Percentiles rank a stretch among this genome's conserved stretches.
phyloP scores from a whole-genome alignment of 2,888 invertebrate species.

The Caenorhabditis drosophilae region DNA sequence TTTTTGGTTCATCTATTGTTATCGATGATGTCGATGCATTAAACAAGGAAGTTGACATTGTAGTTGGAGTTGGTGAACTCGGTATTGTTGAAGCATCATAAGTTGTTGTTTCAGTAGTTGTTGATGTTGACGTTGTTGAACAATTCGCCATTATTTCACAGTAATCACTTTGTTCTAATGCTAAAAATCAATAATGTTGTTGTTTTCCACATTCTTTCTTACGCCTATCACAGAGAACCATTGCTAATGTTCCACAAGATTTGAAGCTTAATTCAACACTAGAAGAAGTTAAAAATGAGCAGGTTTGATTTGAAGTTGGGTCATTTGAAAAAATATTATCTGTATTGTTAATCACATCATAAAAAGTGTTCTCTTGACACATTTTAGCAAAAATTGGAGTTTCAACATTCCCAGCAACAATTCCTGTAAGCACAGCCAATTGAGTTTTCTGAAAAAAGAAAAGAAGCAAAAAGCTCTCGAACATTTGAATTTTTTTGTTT shows the following conservation, averaged over 20 bases:
- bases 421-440: slow-evolving; percentile 53
- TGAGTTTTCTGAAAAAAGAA: slow-evolving; percentile 18
- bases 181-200: slow-evolving; percentile 28
- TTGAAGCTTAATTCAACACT: slow-evolving; percentile 42
- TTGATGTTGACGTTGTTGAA: slow-evolving; percentile 24
- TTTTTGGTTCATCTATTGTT: neutral
- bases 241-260: slow-evolving; percentile 34
- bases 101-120: slow-evolving; percentile 16
- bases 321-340: slow-evolving; percentile 9
- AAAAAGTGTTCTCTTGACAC: slow-evolving; percentile 51
- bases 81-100: slow-evolving; percentile 5
- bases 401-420: slow-evolving; percentile 51
- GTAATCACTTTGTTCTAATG: slow-evolving; percentile 48
- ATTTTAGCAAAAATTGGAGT: slow-evolving; percentile 38
- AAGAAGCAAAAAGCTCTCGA: too few species aligned
- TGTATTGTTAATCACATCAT: slow-evolving; percentile 24
- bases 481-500: neutral
- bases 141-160: slow-evolving; percentile 53
- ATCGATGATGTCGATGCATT: neutral
- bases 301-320: slow-evolving; percentile 19
- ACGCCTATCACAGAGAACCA: slow-evolving; percentile 57
- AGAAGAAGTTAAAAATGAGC: slow-evolving; percentile 40
- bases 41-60: neutral
- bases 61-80: slow-evolving; percentile 14
- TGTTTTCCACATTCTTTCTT: slow-evolving; percentile 5